Evolutionary conservation across 2,113 vertebrate genomes (phyloP).

Genomic region (Poicephalus meyeri): DNA sequence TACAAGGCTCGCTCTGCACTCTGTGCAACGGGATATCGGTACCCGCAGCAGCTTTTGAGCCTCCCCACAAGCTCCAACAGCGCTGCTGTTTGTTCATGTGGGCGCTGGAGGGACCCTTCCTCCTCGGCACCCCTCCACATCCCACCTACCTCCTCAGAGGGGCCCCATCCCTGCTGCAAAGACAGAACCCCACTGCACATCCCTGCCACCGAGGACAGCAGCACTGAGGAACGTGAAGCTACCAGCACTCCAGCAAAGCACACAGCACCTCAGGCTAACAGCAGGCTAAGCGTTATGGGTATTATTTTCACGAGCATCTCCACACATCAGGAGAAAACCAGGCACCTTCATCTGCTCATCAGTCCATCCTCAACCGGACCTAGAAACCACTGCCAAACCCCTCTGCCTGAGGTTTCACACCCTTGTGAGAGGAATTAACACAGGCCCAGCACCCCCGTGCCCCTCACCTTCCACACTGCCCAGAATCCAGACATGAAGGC

Average conservation of each 20-base stretch:
- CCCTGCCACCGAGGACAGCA: neutral
- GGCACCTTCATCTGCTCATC: neutral
- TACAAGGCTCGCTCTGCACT: rapidly evolving
- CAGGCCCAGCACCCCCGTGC: rapidly evolving
- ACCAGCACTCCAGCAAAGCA: neutral
- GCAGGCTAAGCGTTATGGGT: rapidly evolving
- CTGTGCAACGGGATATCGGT: rapidly evolving
- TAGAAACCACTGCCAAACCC: neutral
- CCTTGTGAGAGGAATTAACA: neutral
- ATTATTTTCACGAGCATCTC: neutral
- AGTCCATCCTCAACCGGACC: neutral
- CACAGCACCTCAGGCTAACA: rapidly evolving
- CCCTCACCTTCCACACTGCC: neutral
- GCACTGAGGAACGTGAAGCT: rapidly evolving
- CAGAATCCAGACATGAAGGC: neutral
- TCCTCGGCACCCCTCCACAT: rapidly evolving
- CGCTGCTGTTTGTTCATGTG: rapidly evolving
- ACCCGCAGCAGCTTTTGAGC: neutral
- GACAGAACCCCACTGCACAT: neutral
- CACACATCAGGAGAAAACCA: neutral
- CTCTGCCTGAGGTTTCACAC: neutral
- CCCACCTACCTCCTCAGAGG: neutral
- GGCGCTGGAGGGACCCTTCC: rapidly evolving
- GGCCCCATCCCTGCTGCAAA: neutral
- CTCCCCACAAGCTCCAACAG: neutral